Evolutionary conservation across 2,113 vertebrate genomes (phyloP), one percentile per base, ranked within the genome.

Genomic region (Thamnaconus septentrionalis): DNA sequence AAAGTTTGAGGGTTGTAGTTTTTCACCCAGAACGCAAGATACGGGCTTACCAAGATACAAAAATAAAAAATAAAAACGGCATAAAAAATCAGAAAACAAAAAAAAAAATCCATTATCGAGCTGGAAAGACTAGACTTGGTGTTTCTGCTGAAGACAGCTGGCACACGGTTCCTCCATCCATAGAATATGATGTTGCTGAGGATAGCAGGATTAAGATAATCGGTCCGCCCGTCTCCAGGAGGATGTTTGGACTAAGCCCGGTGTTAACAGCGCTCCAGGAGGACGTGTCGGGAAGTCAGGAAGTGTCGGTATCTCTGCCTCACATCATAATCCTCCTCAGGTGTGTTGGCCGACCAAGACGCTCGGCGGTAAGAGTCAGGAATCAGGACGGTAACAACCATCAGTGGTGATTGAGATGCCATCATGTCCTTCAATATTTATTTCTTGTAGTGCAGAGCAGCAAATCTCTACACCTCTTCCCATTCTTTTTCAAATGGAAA

Each of bases 321-420:
- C 52, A 45, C 12, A 82, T 82, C 75, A 56, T 59, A 59, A 62
- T 71, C 61, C 53, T 57, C 53, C 59, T 82, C 62, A 56, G 73
- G 61, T 71, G 42, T 56, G 53, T 65, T 46, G 71, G 59, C 42
- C 18, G 18, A 31, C 18, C 18, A 2, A 31, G 18, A 31, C 18
- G 18, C 18, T 31, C 18, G 18, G 18, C 18, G 18, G 18, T 31
- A 31, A 31, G 18, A 31, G 18, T 31, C 18, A 31, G 18, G 18
- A 31, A 4, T 68, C 7, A 3, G 46, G 53, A 77, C 61, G 70
- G 60, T 52, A 72, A 71, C 66, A 55, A 48, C 76, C 66, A 39
- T 71, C 77, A 64, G 61, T 7, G 45, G 53, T n/a, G 73, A 71
- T 73, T 73, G 44, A 73, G 67, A 79, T 77, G 2, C 39, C 0